Conservation (phyloP, 2,113 vertebrate species). For the Heliornis fulica region DNA sequence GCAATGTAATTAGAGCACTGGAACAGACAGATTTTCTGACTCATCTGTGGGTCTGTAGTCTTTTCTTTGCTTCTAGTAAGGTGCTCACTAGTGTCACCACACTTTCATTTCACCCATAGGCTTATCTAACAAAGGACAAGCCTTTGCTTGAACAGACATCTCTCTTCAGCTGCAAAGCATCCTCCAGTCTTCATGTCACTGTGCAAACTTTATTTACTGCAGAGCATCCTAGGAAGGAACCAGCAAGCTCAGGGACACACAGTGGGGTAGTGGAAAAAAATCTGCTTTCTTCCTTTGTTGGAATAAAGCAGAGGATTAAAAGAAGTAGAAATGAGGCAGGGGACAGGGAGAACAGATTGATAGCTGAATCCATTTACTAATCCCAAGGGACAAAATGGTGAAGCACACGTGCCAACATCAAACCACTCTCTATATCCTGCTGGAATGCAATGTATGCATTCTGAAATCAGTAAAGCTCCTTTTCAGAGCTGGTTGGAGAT, state of each 20-base stretch:
- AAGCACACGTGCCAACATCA: not conserved
- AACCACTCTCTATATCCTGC: not conserved
- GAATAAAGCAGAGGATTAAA: not conserved
- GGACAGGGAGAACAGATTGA: not conserved
- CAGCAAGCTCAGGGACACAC: not conserved
- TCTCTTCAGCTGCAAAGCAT: not conserved
- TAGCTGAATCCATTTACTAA: not conserved
- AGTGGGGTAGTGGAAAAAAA: not conserved
- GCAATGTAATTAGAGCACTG: constrained; percentile 64
- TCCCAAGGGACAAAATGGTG: not conserved
- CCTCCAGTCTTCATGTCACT: not conserved
- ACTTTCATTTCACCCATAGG: constrained; percentile 12
- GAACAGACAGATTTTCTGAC: constrained; percentile 40
- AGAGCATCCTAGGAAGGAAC: not conserved
- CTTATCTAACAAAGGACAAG: constrained; percentile 25
- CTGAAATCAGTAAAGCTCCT: not conserved
- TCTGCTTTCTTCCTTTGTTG: not conserved
- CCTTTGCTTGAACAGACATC: not conserved
- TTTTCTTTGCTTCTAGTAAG: constrained; percentile 37
- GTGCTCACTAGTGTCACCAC: constrained; percentile 40
- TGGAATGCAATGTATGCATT: not conserved
- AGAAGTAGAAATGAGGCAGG: not conserved
- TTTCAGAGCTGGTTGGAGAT: not conserved
- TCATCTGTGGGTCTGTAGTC: constrained; percentile 59
- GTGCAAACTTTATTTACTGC: not conserved